Evolutionary conservation across 2,113 vertebrate genomes (phyloP).

Genomic region (Tragelaphus imberbis): DNA sequence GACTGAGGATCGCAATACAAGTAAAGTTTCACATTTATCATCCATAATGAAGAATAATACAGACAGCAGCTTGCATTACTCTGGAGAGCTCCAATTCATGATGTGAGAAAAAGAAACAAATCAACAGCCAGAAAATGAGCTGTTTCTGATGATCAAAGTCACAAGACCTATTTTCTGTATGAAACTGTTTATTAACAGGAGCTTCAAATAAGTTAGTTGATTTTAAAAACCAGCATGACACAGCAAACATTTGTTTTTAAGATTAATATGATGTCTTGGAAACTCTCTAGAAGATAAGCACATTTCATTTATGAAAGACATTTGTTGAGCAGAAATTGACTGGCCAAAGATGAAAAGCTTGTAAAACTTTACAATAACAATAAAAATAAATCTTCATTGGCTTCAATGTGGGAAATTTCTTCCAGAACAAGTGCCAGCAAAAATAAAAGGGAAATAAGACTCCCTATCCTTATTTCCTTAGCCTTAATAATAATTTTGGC

Average conservation of each 20-base stretch:
- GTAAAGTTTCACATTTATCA: neutral
- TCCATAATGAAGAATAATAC: neutral
- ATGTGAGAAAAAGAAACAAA: neutral
- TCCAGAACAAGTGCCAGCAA: neutral
- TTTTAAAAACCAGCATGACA: constrained; percentile 3
- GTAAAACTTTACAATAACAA: constrained; percentile 27
- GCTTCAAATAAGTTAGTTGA: constrained; percentile 9
- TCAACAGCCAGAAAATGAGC: neutral
- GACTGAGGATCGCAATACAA: neutral
- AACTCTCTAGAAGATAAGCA: neutral
- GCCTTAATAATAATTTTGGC: neutral
- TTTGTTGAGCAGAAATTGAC: neutral
- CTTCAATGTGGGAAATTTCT: neutral
- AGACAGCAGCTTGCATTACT: neutral
- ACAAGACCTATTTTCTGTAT: neutral
- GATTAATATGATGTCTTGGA: neutral
- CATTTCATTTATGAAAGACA: neutral
- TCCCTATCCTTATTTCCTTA: neutral
- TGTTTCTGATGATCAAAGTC: neutral
- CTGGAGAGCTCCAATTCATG: neutral
- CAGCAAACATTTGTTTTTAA: neutral
- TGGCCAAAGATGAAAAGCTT: constrained; percentile 19
- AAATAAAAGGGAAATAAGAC: neutral
- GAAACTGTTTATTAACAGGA: constrained; percentile 13
- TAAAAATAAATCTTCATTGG: constrained; percentile 6